Percentiles rank a stretch among this genome's conserved stretches.
phyloP scores from a whole-genome alignment of 2,113 vertebrate species.

The Cyanistes caeruleus region DNA sequence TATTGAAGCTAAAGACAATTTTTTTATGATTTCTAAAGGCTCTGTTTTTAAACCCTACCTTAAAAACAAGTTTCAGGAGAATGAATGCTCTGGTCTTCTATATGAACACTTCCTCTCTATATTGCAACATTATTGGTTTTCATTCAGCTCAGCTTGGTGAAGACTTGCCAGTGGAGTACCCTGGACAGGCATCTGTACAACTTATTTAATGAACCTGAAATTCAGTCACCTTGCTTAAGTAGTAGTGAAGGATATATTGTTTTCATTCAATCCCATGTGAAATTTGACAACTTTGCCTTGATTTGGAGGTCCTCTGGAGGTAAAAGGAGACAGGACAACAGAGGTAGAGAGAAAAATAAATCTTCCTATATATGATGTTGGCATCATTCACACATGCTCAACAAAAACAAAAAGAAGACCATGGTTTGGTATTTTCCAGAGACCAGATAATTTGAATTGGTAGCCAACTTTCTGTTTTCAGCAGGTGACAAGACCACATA shows the following conservation, averaged over 20 bases:
- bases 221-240: neutral
- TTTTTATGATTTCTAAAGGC: neutral
- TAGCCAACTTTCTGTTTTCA: neutral
- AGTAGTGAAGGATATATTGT: neutral
- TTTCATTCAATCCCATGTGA: neutral
- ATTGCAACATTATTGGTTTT: neutral
- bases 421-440: neutral
- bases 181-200: neutral
- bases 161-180: neutral
- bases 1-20: neutral
- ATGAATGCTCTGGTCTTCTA: neutral
- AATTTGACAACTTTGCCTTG: neutral
- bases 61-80: neutral
- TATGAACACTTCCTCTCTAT: neutral
- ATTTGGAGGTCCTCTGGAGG: neutral
- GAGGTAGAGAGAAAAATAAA: neutral
- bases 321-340: neutral
- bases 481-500: neutral
- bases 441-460: neutral
- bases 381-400: accelerated
- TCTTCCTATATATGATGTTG: neutral
- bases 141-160: neutral
- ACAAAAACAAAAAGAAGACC: neutral
- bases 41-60: neutral
- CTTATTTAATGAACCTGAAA: neutral